phyloP scores from a whole-genome alignment of 1,140 invertebrate genomes.

The Pinna nobilis region DNA sequence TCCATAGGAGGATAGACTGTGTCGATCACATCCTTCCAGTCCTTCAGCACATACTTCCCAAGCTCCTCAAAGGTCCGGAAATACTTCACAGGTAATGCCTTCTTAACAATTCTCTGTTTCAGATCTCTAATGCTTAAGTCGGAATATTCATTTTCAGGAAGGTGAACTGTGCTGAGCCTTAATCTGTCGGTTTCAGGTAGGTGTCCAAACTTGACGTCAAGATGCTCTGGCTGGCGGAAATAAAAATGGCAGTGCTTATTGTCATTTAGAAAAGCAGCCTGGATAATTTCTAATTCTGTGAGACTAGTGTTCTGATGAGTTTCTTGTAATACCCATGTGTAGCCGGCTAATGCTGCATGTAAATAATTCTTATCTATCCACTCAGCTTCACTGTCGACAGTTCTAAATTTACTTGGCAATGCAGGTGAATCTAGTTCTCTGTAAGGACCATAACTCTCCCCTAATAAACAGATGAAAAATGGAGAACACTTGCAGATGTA shows the following conservation, averaged over 20 bases:
- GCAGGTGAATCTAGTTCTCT: conserved; percentile 42
- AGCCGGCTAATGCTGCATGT: conserved; percentile 65
- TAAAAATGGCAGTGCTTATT: conserved; percentile 65
- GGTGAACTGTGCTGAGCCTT: conserved; percentile 37
- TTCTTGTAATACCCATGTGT: conserved; percentile 67
- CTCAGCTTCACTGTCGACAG: conserved; percentile 45
- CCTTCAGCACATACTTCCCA: conserved; percentile 61
- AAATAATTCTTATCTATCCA: conserved; percentile 68
- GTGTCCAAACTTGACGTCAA: conserved; percentile 60
- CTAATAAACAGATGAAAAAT: conserved; percentile 70
- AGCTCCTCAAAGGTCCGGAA: conserved; percentile 66
- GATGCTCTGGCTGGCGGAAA: conserved; percentile 70
- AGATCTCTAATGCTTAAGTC: conserved; percentile 65
- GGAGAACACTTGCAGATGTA: conserved; percentile 64
- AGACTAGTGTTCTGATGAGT: conserved; percentile 66
- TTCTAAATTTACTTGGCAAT: conserved; percentile 44
- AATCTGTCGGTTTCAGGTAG: conserved; percentile 49
- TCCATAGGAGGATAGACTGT: conserved; percentile 61
- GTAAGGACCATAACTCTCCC: conserved; percentile 70
- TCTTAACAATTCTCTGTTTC: conserved; percentile 71
- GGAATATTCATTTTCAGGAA: conserved; percentile 62
- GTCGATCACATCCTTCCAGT: conserved; percentile 70
- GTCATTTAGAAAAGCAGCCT: conserved; percentile 64
- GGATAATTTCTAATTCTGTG: conserved; percentile 71
- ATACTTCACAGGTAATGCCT: conserved; percentile 70